phyloP scores from a whole-genome alignment of 2,113 vertebrate genomes.

The Cygnus buccinator region DNA sequence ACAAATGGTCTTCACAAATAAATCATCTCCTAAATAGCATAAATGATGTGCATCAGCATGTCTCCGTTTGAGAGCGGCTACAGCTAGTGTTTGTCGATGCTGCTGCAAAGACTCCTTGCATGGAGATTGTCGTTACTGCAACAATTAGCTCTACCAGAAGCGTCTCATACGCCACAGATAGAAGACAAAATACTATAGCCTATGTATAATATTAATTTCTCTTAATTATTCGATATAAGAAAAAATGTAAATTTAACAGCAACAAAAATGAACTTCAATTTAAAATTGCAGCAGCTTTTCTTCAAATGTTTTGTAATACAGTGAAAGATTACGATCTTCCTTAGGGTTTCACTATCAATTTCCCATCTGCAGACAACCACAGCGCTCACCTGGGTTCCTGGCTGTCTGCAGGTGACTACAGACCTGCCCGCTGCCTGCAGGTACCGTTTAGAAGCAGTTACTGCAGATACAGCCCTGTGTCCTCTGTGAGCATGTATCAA shows the following conservation, averaged over 20 bases:
- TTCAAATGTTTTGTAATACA: background rate
- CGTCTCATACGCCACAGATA: background rate
- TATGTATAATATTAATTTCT: background rate
- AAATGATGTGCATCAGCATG: background rate
- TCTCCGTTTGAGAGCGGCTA: background rate
- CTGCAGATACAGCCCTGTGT: rapidly evolving
- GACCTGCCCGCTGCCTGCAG: background rate
- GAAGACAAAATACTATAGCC: background rate
- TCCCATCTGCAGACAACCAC: background rate
- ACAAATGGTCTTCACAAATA: background rate
- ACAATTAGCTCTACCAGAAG: background rate
- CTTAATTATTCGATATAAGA: background rate
- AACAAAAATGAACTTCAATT: background rate
- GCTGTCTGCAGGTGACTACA: background rate
- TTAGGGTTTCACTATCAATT: background rate
- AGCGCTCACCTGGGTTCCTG: rapidly evolving
- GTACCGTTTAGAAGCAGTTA: background rate
- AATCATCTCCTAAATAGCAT: background rate
- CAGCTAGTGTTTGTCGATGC: background rate
- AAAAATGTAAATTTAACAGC: background rate
- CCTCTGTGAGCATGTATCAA: background rate
- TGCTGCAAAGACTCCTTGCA: background rate
- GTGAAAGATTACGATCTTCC: background rate
- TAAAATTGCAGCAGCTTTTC: background rate
- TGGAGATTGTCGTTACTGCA: background rate